phyloP scores from a whole-genome alignment of 2,113 vertebrate genomes.

The Perca fluviatilis region DNA sequence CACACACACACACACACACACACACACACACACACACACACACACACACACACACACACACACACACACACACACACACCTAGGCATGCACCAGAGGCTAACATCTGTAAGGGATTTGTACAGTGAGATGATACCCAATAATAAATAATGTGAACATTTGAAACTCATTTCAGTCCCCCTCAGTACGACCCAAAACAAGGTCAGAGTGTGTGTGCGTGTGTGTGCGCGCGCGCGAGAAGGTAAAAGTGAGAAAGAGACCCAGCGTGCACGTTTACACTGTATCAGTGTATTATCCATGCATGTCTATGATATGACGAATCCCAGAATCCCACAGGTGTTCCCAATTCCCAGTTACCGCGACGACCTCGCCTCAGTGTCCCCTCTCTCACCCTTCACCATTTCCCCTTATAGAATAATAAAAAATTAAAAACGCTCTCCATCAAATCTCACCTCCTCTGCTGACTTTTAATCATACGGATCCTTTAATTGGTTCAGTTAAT shows the following conservation, averaged over 20 bases:
- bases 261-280: constrained; percentile 15
- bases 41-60: constrained; percentile 22
- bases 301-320: constrained; percentile 73
- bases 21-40: constrained; percentile 26
- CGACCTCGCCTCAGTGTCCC: constrained; percentile 61
- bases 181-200: constrained; percentile 77
- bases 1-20: constrained; percentile 21
- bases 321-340: constrained; percentile 79
- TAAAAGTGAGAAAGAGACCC: not conserved
- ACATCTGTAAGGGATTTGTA: constrained; percentile 83
- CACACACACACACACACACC: constrained; percentile 20
- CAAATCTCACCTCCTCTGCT: constrained; percentile 56
- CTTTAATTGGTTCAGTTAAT: constrained; percentile 68
- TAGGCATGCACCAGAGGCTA: constrained; percentile 52
- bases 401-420: constrained; percentile 35
- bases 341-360: constrained; percentile 65
- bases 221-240: not conserved
- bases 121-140: constrained; percentile 83
- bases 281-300: constrained; percentile 63
- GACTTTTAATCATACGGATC: constrained; percentile 53
- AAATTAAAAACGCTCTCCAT: constrained; percentile 30
- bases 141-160: constrained; percentile 84
- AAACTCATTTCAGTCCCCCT: constrained; percentile 81
- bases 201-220: constrained; percentile 45
- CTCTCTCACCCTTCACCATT: constrained; percentile 57